Evolutionary conservation across 2,797 vertebrate genomes (phyloP).

Genomic region (Varecia variegata): DNA sequence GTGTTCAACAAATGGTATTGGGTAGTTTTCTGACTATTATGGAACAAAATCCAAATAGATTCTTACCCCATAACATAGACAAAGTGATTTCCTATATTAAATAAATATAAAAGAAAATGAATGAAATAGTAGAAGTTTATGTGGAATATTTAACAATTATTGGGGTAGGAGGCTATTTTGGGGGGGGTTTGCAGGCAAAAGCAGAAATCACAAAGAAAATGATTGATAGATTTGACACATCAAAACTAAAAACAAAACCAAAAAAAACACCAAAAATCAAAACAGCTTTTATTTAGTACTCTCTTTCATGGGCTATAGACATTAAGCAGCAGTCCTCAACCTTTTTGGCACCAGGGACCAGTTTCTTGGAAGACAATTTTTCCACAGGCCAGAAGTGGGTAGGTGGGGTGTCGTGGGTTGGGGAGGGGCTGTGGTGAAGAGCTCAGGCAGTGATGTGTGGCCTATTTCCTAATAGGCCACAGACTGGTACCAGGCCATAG

Average conservation of each 20-base stretch:
- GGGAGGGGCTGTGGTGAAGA: too few relatives aligned
- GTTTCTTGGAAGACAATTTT: too few relatives aligned
- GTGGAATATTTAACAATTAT: neutral
- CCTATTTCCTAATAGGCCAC: too few relatives aligned
- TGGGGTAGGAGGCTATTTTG: neutral
- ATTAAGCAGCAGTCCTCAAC: neutral
- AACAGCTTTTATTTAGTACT: neutral
- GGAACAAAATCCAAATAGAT: neutral
- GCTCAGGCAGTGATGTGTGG: too few relatives aligned
- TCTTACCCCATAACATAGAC: neutral
- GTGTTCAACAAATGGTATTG: neutral
- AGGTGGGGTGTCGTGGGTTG: too few relatives aligned
- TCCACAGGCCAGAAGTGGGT: too few relatives aligned
- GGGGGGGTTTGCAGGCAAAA: neutral
- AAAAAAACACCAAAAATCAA: neutral
- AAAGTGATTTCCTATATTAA: neutral
- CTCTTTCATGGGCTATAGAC: neutral
- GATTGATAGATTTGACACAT: neutral
- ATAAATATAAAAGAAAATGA: neutral
- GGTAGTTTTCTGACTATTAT: neutral
- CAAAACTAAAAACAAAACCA: neutral
- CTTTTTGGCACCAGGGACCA: too few relatives aligned
- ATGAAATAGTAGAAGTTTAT: neutral
- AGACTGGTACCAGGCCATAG: too few relatives aligned
- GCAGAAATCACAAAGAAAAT: conserved; percentile 41